Base-by-base conservation (phyloP, 2,888 invertebrate species). In the Sussaba pulchella region DNA sequence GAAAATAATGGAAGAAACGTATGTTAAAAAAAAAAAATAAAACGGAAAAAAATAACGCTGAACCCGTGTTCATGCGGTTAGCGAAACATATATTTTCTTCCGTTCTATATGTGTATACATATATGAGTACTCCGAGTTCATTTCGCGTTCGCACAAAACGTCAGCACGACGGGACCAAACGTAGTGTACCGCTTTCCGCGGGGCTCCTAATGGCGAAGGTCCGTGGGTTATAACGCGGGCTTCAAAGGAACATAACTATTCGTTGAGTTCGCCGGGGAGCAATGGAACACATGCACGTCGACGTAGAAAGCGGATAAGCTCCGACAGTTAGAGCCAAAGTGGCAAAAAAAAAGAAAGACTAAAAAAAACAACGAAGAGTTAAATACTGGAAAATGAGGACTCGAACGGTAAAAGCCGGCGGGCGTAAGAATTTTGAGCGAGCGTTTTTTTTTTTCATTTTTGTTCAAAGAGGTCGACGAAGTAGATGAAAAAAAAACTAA, bases 391-490 rank as follows among this genome's bases (percentile, higher is more conserved):
- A 61, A 61, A 61, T 31, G n/a, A 52, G 10, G 31, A n/a, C 39
- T 39, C 14, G 21, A 64, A 69, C 17, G 57, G 50, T 59, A 61
- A 61, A 64, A 73, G 64, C 54, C 39, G n/a, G 52, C 80, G 81
- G 79, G 79, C 72, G 75, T 78, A 82, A 83, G 84, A 84, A 84
- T 64, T 85, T 67, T 81, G 66, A 81, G 83, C 82, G 82, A 81
- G 83, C n/a, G n/a, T n/a, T 82, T 82, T 85, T 63, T 64, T 47
- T 31, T 31, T 31, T 6, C 31, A 2, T 31, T 6, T 6, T 6
- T 31, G 31, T n/a, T n/a, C 2, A 31, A 6, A 31, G 2, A 31
- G 31, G 31, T 31, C 6, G 31, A 73, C 19, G 45, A 64, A 36
- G 57, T 43, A 19, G 14, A 31, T n/a, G 12, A 43, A 5, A 21